These are phyloP conservation scores for Hyperoplus lanceolatus DNA, from an alignment of 2,797 vertebrate genomes.

Conservation along the genomic window DNA sequence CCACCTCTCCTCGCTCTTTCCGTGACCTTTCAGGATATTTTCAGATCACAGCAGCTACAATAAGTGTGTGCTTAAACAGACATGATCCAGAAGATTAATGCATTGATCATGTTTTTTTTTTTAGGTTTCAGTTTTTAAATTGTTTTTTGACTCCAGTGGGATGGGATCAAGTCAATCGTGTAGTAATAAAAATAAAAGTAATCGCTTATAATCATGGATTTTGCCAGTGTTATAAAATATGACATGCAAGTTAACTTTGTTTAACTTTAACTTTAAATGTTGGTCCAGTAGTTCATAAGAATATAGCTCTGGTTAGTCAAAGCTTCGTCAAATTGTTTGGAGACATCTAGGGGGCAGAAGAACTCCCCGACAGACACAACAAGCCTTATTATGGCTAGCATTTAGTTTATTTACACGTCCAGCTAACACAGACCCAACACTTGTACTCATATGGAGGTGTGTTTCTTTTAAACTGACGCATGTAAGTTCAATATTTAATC, in stretches of 20 bases:
- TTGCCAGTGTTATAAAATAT: not conserved
- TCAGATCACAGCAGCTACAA: constrained; percentile 36
- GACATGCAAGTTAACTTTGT: not conserved
- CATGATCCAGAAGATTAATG: constrained; percentile 30
- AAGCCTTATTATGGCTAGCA: not conserved
- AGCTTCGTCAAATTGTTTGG: not conserved
- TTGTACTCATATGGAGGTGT: not conserved
- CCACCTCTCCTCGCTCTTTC: not conserved
- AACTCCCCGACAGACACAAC: not conserved
- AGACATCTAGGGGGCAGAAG: not conserved
- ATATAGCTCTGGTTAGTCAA: too few relatives aligned
- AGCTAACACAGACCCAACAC: not conserved
- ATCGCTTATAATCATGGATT: not conserved
- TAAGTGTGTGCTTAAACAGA: constrained; percentile 31
- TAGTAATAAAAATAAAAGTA: not conserved
- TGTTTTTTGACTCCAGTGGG: constrained; percentile 25
- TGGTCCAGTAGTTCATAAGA: not conserved
- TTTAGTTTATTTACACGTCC: not conserved
- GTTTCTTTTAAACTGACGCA: not conserved
- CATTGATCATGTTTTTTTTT: not conserved
- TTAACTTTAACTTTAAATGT: not conserved
- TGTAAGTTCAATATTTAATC: not conserved
- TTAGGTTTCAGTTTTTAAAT: constrained; percentile 19
- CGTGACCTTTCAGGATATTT: constrained; percentile 4
- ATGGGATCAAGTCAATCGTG: not conserved